Percentiles rank a stretch among this genome's conserved stretches.
These are phyloP conservation scores for Agrochola macilenta DNA, from an alignment of 2,888 invertebrate genomes.

Conservation along the genomic window DNA sequence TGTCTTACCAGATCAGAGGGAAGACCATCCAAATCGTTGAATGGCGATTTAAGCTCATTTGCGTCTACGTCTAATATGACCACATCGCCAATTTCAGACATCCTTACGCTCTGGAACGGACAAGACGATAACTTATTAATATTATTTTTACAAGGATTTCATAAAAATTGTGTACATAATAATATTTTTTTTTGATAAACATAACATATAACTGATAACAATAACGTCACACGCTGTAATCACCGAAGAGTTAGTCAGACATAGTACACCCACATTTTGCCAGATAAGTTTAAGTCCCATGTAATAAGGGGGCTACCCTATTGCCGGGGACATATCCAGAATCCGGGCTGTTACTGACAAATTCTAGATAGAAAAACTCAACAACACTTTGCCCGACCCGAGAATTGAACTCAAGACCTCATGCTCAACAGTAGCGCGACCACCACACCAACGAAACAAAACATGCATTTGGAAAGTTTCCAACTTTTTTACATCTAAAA, in stretches of 20 bases:
- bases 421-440: too few relatives aligned
- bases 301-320: too few relatives aligned
- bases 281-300: not conserved
- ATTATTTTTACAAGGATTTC: not conserved
- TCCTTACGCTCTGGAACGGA: slow-evolving; percentile 92
- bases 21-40: slow-evolving; percentile 96
- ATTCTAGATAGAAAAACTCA: too few relatives aligned
- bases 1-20: slow-evolving; percentile 96
- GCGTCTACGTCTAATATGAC: slow-evolving; percentile 98
- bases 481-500: too few relatives aligned
- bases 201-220: not conserved
- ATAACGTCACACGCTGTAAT: not conserved
- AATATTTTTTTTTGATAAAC: not conserved
- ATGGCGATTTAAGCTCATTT: slow-evolving; percentile 96
- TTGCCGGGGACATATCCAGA: too few relatives aligned
- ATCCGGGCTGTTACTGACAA: not conserved
- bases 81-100: slow-evolving; percentile 97
- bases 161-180: not conserved
- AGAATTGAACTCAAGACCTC: not conserved
- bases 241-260: not conserved
- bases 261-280: not conserved
- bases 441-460: not conserved
- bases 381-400: not conserved
- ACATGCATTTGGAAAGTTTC: too few relatives aligned
- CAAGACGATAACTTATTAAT: not conserved